Evolutionary conservation across 2,797 vertebrate genomes (phyloP), one percentile per base, ranked within the genome.

Genomic region (Limosa lapponica): DNA sequence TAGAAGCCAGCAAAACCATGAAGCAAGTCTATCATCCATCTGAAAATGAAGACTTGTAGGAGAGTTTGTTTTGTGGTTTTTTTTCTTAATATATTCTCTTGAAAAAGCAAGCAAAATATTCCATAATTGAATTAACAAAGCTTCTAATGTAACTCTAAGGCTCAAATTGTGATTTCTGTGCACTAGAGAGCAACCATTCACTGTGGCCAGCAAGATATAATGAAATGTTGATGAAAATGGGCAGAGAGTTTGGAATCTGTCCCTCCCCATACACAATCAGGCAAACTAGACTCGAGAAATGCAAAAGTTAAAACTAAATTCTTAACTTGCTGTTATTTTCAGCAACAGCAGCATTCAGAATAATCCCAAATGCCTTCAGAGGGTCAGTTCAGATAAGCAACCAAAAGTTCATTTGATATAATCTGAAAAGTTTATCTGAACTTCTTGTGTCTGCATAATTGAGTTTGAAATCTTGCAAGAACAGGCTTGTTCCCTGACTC

Each of bases 381-480:
- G 83, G 67, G 84, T 92, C 23, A 69, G 83, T 89, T 93, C 74
- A 87, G 83, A 97, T 96, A 96, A 96, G 91, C 64, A 90, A 87
- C 41, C 57, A 59, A 93, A 96, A 96, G 88, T 97, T 96, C 58
- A 95, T 72, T 85, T 88, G 82, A 85, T 86, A 77, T 34, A 92
- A 92, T 92, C 88, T 90, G 75, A 71, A 86, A 95, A 79, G 69
- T 91, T 96, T 95, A 85, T 67, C 51, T 59, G 89, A 92, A 92
- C 85, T 72, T 95, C 71, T 84, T 55, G 28, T 65, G 59, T 81
- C 84, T 94, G 67, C 73, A 90, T 96, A 96, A 96, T 75, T 80
- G 80, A 93, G 67, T 89, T 94, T 88, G 83, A 94, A 96, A 96
- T 92, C 88, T 91, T 88, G 62, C 83, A 94, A 89, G 90, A 93